Base-by-base conservation (phyloP, 2,113 vertebrate species). In the Phrynosoma platyrhinos region DNA sequence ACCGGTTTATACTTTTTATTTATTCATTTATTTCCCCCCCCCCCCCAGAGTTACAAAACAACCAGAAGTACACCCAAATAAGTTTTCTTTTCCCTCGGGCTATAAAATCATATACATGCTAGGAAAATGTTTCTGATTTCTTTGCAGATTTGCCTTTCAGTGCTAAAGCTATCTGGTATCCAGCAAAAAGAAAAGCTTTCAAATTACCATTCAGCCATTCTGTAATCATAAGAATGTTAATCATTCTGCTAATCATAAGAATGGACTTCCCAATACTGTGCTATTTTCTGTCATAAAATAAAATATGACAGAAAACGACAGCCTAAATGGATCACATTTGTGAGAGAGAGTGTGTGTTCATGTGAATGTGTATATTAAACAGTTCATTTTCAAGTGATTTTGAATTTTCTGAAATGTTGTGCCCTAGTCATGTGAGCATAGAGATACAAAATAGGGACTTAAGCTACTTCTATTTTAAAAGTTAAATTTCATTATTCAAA, bases 251-350 rank as follows among this genome's bases (percentile, higher is more conserved):
- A 82, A 75, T 32, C 79, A 82, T 86, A 36, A 69, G 84, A 90
- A 91, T 0, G 2, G 90, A 89, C 87, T 91, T 1, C 90, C 79
- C 89, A 91, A 94, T 81, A 85, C 69, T 84, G 75, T 89, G 81
- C 85, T 83, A 75, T 25, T 88, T 27, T 62, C 68, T 68, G 83
- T 68, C 79, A 90, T 88, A 75, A 92, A 90, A 89, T 42, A 27
- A 75, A 88, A 66, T 2, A 47, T 53, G 21, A 66, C 3, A 21
- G 14, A 77, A 83, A 68, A 52, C 21, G 84, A 53, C 30, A 23
- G 80, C 66, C 62, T 83, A 53, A 69, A 78, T 47, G 81, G 12
- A 83, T 40, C 25, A 75, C n/a, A 47, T 81, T 40, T 2, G 8
- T 78, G 47, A 55, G 72, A 53, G 20, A 21, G 25, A 27, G 0